Base-by-base conservation (phyloP, 2,888 invertebrate species). In the Melitaea athalia region DNA sequence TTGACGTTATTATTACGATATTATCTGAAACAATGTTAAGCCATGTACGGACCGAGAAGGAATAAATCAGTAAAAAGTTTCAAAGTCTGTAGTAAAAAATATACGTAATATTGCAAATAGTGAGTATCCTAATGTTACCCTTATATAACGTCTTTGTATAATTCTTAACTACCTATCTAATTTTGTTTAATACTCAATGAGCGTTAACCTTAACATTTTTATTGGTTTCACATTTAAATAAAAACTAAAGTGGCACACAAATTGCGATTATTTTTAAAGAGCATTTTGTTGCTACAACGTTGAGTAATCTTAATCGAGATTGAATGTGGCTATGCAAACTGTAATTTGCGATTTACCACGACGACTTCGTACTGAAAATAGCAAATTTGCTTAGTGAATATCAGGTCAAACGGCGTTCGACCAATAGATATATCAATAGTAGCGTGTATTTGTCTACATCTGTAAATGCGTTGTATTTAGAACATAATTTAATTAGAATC, bases 141-240 rank as follows among this genome's bases (percentile, higher is more conserved):
- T 45, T 14, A 7, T 11, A 45, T 14, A 14, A 11, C 0, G 14
- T 8, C 43, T 45, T 5, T 45, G 2, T 45, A 14, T 45, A 45
- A 45, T 7, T 45, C 11, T 4, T 11, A 2, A 45, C 12, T 49
- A 49, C n/a, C 47, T n/a, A 49, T 49, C 47, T n/a, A n/a, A n/a
- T 49, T 14, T n/a, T 5, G 14, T 12, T 14, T 14, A 31, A 14
- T 12, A 31, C 33, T 14, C 5, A 55, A 14, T 33, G 57, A 59
- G 17, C 55, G 15, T 14, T 31, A 72, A 69, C 72, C 73, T 73
- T 72, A 73, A 59, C 70, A 61, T 61, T 70, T 66, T 70, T 66
- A 64, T 43, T 63, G 59, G 76, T 80, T 81, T 80, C 78, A 76
- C 74, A 70, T 68, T 68, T 70, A 63, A 73, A 78, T 77, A 76